Evolutionary conservation across 2,113 vertebrate genomes (phyloP).

Genomic region (Aldabrachelys gigantea): DNA sequence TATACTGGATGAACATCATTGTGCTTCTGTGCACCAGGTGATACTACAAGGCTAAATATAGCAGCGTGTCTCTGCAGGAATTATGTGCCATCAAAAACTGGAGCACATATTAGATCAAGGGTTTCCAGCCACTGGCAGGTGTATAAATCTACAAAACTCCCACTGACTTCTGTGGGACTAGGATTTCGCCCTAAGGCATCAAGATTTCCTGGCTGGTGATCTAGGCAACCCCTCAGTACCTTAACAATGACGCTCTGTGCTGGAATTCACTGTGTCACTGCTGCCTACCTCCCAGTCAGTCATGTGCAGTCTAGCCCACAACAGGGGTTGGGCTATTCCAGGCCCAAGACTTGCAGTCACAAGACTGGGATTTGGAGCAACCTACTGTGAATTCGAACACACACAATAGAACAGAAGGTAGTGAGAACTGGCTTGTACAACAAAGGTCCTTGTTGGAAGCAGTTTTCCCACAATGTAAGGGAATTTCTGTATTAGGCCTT

Average conservation of each 20-base stretch:
- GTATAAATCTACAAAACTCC: neutral
- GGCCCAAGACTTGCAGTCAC: neutral
- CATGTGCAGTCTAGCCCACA: accelerated
- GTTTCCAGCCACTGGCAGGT: neutral
- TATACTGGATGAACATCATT: neutral
- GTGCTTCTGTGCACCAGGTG: neutral
- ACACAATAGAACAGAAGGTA: neutral
- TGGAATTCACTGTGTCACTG: accelerated
- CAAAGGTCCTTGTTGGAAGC: accelerated
- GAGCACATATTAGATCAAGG: neutral
- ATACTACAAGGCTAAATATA: neutral
- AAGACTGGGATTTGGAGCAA: neutral
- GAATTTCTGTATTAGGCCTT: neutral
- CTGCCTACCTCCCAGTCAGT: neutral
- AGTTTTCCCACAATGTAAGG: neutral
- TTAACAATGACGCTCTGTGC: accelerated
- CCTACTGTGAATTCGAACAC: neutral
- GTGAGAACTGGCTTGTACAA: neutral
- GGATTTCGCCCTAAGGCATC: neutral
- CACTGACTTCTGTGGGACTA: neutral
- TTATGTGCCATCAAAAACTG: accelerated
- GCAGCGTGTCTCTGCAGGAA: accelerated
- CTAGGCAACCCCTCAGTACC: neutral
- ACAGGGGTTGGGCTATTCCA: neutral
- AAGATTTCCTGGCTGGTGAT: neutral